Evolutionary conservation across 2,113 vertebrate species (phyloP), one percentile per base, ranked within the genome.

Genomic region (Dissostichus mawsoni): DNA sequence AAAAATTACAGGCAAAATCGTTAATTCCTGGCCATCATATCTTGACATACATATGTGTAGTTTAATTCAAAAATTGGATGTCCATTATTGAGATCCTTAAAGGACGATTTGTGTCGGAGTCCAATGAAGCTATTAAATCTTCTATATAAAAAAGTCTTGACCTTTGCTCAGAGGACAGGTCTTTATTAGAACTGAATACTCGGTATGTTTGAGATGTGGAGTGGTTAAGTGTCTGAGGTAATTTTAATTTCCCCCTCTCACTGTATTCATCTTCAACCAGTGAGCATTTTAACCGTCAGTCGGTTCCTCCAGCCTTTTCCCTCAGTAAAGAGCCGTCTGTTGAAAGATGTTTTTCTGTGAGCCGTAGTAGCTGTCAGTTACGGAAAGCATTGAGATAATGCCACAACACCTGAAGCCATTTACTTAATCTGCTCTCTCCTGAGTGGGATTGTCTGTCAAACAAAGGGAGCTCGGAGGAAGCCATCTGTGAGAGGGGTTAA

Each of bases 361-460:
- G 74, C 41, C 48, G 29, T 25, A 50, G 74, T 76, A 61, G 58
- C 69, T 89, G 78, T 85, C 80, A 82, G 80, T 72, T 67, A 64
- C 47, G 71, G 72, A 85, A 75, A 84, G 59, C 72, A 47, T 20
- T 51, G 66, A 87, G 81, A 89, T 87, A 92, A 89, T 62, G 83
- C 71, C 78, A 76, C 73, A 82, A 70, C 85, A 94, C 89, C 88
- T 87, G 95, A 96, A 95, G 94, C 95, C 95, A 96, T 97, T 96
- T 96, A 96, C 96, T 96, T 95, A 96, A 95, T 92, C 95, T 93
- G 93, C 94, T 96, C 94, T 95, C 94, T 95, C 93, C 92, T 95
- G 91, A 95, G 94, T 93, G 95, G 95, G 94, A 96, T 95, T 94
- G 94, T 89, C 87, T 95, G 94, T 95, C 95, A 96, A 94, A 95